A percentile compares a stretch with the other conserved stretches of the same genome.
phyloP scores from a whole-genome alignment of 2,797 vertebrate species.

The Pteropus rufus region DNA sequence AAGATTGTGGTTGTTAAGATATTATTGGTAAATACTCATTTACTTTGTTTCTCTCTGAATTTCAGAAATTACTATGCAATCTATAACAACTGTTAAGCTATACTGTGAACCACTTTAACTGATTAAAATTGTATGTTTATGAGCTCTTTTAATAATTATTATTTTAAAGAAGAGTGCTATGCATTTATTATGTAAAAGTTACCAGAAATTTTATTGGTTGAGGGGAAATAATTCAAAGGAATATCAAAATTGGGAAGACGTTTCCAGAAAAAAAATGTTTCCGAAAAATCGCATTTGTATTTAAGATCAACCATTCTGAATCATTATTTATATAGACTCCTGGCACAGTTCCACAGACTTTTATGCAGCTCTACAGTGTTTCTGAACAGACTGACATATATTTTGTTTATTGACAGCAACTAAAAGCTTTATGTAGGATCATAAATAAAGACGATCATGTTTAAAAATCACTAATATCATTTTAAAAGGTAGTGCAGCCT shows the following conservation, averaged over 20 bases:
- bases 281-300: not conserved
- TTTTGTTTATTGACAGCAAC: slow-evolving; percentile 65
- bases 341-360: slow-evolving; percentile 38
- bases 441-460: slow-evolving; percentile 77
- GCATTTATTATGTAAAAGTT: not conserved
- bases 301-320: slow-evolving; percentile 42
- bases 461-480: slow-evolving; percentile 86
- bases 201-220: not conserved
- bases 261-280: slow-evolving; percentile 36
- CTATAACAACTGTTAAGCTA: not conserved
- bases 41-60: slow-evolving; percentile 58
- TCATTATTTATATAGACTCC: slow-evolving; percentile 33
- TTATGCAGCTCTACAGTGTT: not conserved
- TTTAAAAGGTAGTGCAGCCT: slow-evolving; percentile 86
- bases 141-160: not conserved
- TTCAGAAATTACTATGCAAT: slow-evolving; percentile 40
- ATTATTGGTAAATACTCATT: slow-evolving; percentile 46
- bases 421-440: slow-evolving; percentile 69
- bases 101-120: not conserved
- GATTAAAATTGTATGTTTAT: not conserved
- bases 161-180: not conserved
- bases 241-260: not conserved
- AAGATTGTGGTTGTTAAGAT: not conserved
- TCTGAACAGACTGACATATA: slow-evolving; percentile 44
- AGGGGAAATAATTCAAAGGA: not conserved